Percentiles rank a stretch among this genome's conserved stretches.
phyloP scores from a whole-genome alignment of 2,797 vertebrate genomes.

The Typhlichthys subterraneus region DNA sequence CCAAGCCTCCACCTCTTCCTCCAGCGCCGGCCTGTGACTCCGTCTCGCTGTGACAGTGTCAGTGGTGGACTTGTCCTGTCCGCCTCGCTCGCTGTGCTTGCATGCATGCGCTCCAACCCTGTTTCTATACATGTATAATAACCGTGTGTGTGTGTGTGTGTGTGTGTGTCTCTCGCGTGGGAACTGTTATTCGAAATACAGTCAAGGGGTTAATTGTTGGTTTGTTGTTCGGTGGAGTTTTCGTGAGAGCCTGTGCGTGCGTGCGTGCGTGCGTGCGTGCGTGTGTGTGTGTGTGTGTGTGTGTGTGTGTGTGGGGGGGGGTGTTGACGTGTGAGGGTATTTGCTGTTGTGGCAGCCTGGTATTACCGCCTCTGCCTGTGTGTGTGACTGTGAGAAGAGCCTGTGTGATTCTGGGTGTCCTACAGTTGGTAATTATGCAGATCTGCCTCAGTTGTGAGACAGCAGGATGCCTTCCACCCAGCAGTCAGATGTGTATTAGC shows the following conservation, averaged over 20 bases:
- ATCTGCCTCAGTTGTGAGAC: slow-evolving; percentile 49
- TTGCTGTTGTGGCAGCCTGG: slow-evolving; percentile 55
- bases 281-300: slow-evolving; percentile 23
- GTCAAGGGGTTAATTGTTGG: slow-evolving; percentile 33
- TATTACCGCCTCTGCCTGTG: slow-evolving; percentile 58
- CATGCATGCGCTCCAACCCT: slow-evolving; percentile 81
- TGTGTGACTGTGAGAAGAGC: slow-evolving; percentile 55
- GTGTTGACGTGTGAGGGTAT: slow-evolving; percentile 9
- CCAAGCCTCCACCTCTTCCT: slow-evolving; percentile 52
- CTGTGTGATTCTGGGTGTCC: slow-evolving; percentile 61
- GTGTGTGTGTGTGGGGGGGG: neutral
- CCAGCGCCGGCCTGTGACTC: slow-evolving; percentile 82
- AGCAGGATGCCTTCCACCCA: slow-evolving; percentile 38
- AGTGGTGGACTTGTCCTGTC: slow-evolving; percentile 83
- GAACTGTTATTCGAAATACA: slow-evolving; percentile 10
- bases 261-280: slow-evolving; percentile 24
- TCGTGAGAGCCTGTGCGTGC: slow-evolving; percentile 1
- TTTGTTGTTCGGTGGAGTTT: slow-evolving; percentile 1
- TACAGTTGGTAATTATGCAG: slow-evolving; percentile 58
- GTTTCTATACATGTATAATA: slow-evolving; percentile 56
- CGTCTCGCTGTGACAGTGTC: slow-evolving; percentile 81
- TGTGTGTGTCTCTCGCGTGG: neutral
- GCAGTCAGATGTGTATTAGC: slow-evolving; percentile 38
- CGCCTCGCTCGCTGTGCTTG: slow-evolving; percentile 83
- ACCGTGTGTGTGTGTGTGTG: slow-evolving; percentile 10